Base-by-base conservation (phyloP, 2,797 vertebrate genomes). In the Sebastiscus albofasciatus region DNA sequence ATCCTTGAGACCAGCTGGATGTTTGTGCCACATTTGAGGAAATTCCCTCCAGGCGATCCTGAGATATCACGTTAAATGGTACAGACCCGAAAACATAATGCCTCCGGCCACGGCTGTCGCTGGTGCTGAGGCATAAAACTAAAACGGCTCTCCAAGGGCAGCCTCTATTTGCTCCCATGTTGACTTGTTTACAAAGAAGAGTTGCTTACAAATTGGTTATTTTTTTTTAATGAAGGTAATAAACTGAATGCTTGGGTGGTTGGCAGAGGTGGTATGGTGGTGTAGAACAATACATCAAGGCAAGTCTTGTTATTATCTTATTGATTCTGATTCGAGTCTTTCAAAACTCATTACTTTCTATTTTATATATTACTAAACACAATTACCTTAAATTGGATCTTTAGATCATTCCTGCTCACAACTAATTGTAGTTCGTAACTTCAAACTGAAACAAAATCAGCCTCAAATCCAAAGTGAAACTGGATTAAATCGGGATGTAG, bases 161-260 rank as follows among this genome's bases (percentile, higher is more conserved):
- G 49, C 29, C 12, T 68, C 58, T 8, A 20, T 11, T 67, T 67
- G 22, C 72, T 72, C 42, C 24, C 56, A 13, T 58, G 79, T 33
- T 60, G 36, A 83, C 29, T 62, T 58, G 72, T 65, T 84, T 65
- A 72, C 64, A 16, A 52, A 77, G 58, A 61, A 39, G 24, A 62
- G 14, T 36, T 70, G 75, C 58, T 84, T 61, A 72, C 24, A 71
- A 64, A 60, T 49, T 55, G 31, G 6, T 24, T 55, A 3, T 58
- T 22, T 62, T 67, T 67, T 58, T 52, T 84, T 87, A 58, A 78
- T 75, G 22, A 42, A 56, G 22, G 22, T 27, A 80, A 77, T 77
- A 80, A 77, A 84, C 20, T 20, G 16, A 78, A 58, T 18, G n/a
- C 31, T n/a, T 62, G 31, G 10, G 13, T 52, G 72, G 36, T 54